These are phyloP conservation scores for Galerucella nymphaeae DNA, from an alignment of 2,888 invertebrate species.

Conservation along the genomic window DNA sequence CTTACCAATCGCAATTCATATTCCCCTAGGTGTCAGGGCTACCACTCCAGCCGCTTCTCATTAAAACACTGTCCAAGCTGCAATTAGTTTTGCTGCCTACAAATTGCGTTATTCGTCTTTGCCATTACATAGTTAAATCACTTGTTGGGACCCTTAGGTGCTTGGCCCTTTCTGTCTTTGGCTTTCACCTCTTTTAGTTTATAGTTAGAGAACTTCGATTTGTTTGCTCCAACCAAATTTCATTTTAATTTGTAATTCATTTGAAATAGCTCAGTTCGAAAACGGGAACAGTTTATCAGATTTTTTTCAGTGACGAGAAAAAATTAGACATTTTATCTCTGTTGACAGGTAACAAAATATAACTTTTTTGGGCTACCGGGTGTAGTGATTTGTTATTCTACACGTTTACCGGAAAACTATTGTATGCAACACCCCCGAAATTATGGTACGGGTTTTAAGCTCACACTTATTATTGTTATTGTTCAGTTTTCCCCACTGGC, in stretches of 20 bases:
- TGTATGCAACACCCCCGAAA: no score
- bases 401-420: no score
- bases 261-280: background rate
- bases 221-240: conserved; percentile 12
- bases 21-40: conserved; percentile 64
- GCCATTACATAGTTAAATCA: conserved; percentile 59
- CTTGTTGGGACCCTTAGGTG: conserved; percentile 46
- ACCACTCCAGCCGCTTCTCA: conserved; percentile 65
- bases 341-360: no score
- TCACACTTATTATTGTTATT: no score
- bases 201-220: conserved; percentile 22
- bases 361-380: no score
- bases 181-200: conserved; percentile 22
- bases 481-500: no score
- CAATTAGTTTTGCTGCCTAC: conserved; percentile 66
- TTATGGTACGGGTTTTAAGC: no score
- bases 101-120: conserved; percentile 68
- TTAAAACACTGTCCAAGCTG: conserved; percentile 67
- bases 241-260: background rate
- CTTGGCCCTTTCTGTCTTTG: conserved; percentile 15
- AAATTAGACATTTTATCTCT: no score
- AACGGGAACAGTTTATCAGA: no score
- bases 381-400: no score
- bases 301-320: no score
- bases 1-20: conserved; percentile 64